A percentile compares a stretch with the other conserved stretches of the same genome.
Conservation (phyloP, 92 coral and sea anemone genomes). For the Epizoanthus rinbou region DNA sequence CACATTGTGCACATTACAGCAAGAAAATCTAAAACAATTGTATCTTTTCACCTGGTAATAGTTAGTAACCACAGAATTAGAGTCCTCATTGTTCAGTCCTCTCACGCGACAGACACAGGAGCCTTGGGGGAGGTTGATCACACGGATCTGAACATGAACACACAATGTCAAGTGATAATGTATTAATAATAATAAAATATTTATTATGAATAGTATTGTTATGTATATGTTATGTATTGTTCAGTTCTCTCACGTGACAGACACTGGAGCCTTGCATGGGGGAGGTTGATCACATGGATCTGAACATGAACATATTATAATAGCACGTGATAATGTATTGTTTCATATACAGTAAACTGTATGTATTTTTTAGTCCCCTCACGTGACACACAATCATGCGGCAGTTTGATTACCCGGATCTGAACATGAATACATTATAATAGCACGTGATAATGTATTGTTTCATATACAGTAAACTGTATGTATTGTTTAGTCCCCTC, state of each 20-base stretch:
- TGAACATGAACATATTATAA: conserved; percentile 10
- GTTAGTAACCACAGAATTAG: conserved; percentile 80
- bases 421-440: conserved; percentile 10
- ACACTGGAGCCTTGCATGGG: conserved; percentile 58
- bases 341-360: conserved; percentile 41
- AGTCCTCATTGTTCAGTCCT: conserved; percentile 82
- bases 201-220: too few relatives aligned
- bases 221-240: conserved; percentile 65
- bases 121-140: conserved; percentile 67
- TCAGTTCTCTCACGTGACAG: conserved; percentile 77
- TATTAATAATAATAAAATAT: too few relatives aligned
- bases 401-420: conserved; percentile 78
- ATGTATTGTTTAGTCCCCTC: conserved; percentile 75
- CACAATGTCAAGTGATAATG: too few relatives aligned
- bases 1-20: too few relatives aligned
- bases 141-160: conserved; percentile 61
- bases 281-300: conserved; percentile 77
- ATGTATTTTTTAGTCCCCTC: conserved; percentile 75
- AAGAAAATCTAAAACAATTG: too few relatives aligned
- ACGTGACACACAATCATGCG: conserved; percentile 72
- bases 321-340: too few relatives aligned
- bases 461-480: conserved; percentile 43
- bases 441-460: too few relatives aligned
- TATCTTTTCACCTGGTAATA: conserved; percentile 80
- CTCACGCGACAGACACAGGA: conserved; percentile 77